Base-by-base conservation (phyloP, 2,113 vertebrate species). In the Podarcis cretensis region DNA sequence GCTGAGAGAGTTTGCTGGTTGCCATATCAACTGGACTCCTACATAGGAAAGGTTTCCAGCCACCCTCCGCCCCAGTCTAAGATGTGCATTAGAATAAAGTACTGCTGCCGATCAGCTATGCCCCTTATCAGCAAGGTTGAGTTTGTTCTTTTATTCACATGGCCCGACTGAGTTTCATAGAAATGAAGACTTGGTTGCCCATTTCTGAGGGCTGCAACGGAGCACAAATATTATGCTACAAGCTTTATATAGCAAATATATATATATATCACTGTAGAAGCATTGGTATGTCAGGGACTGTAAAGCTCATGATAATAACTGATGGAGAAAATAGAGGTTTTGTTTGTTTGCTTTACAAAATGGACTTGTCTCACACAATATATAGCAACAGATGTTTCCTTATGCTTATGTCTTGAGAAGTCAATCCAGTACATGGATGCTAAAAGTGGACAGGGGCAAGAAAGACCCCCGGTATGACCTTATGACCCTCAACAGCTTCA, bases 101-200 rank as follows among this genome's bases (percentile, higher is more conserved):
- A 87, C 20, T 73, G n/a, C 78, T 74, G 84, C 79, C 48, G 20
- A 54, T 89, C 65, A 90, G 82, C 79, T 90, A 71, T 94, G 75
- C 81, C 54, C 63, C 83, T 92, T 37, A 1, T 85, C 78, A 91
- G 40, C 74, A 63, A 57, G 88, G 78, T 82, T 0, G 12, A 81
- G 87, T 76, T 68, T 90, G 82, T 88, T 92, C 78, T 94, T 94
- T 87, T 93, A 93, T 93, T 95, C 90, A 92, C 77, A 10, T 54
- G 69, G 23, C 79, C 66, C 81, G 88, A 88, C 23, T 13, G 83
- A 87, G 66, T 54, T 79, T 63, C 40, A 83, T 66, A 90, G 89
- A 91, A 92, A 91, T 83, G 92, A 92, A 81, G 89, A 81, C 83
- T 86, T 80, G 68, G 84, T 86, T n/a, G 63, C 88, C 54, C 54